Conservation (phyloP, 2,888 invertebrate species). For the Hetaerina titia region DNA sequence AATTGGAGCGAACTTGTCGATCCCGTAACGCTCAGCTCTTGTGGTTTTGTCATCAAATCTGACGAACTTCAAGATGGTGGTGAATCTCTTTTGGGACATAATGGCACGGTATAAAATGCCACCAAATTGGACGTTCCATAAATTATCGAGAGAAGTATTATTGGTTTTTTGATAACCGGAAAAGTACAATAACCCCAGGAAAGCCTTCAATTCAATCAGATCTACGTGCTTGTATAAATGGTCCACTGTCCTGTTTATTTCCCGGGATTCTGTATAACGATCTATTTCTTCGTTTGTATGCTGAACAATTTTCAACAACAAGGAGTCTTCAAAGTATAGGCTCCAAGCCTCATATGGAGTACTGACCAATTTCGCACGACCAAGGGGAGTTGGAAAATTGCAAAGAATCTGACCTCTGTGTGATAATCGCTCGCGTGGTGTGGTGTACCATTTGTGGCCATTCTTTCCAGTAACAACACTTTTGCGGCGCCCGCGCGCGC, state of each 20-base stretch:
- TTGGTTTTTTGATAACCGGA: neutral
- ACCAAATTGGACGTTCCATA: neutral
- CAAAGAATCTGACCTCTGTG: neutral
- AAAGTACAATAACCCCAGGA: neutral
- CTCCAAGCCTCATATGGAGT: too few species aligned
- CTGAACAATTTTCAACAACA: too few species aligned
- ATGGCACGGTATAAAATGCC: neutral
- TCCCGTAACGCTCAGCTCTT: neutral
- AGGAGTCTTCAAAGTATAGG: too few species aligned
- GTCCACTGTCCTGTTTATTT: too few species aligned
- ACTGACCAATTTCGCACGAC: neutral
- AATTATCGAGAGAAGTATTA: neutral
- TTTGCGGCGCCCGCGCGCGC: neutral
- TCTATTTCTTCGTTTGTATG: too few species aligned
- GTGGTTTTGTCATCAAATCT: conserved; percentile 54
- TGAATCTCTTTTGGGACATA: neutral
- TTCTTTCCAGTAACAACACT: neutral
- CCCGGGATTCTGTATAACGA: too few species aligned
- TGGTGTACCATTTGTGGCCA: conserved; percentile 6
- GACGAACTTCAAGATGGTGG: neutral
- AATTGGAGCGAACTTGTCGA: conserved; percentile 69
- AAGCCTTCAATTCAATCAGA: neutral
- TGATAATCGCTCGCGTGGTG: neutral
- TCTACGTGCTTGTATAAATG: too few species aligned
- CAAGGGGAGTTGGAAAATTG: neutral